These are phyloP conservation scores for Tupaia chinensis DNA, from an alignment of 2,113 vertebrate genomes.

Conservation along the genomic window DNA sequence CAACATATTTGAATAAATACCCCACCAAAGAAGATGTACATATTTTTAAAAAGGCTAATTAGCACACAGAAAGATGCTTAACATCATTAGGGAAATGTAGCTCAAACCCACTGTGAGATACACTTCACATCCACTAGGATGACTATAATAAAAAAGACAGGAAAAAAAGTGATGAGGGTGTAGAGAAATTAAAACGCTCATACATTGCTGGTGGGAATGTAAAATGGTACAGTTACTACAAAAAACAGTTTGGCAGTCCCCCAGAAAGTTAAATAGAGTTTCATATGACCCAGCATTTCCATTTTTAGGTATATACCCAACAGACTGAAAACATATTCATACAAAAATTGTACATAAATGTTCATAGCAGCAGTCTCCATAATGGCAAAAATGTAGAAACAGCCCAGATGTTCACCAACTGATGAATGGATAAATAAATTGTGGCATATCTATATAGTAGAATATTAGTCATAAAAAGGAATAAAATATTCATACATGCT, in stretches of 20 bases:
- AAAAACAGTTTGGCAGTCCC: background rate
- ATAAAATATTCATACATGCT: background rate
- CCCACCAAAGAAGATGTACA: background rate
- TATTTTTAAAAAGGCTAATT: background rate
- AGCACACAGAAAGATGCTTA: background rate
- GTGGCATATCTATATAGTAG: background rate
- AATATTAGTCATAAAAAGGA: slow-evolving; percentile 3
- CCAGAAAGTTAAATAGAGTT: slow-evolving; percentile 31
- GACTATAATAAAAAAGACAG: background rate
- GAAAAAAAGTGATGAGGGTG: background rate
- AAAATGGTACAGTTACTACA: background rate
- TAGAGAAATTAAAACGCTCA: background rate
- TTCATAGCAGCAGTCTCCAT: background rate
- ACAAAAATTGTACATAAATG: background rate
- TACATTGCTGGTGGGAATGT: background rate
- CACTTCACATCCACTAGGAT: background rate
- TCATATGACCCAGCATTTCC: background rate
- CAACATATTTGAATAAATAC: slow-evolving; percentile 1
- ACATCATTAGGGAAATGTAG: background rate
- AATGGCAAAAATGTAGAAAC: background rate
- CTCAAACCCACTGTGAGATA: background rate
- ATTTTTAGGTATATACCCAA: background rate
- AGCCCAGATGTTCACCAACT: background rate
- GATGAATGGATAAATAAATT: background rate
- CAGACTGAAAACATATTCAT: background rate